A percentile compares a stretch with the other conserved stretches of the same genome.
Conservation (phyloP, 2,888 invertebrate species). For the Athetis lepigone region DNA sequence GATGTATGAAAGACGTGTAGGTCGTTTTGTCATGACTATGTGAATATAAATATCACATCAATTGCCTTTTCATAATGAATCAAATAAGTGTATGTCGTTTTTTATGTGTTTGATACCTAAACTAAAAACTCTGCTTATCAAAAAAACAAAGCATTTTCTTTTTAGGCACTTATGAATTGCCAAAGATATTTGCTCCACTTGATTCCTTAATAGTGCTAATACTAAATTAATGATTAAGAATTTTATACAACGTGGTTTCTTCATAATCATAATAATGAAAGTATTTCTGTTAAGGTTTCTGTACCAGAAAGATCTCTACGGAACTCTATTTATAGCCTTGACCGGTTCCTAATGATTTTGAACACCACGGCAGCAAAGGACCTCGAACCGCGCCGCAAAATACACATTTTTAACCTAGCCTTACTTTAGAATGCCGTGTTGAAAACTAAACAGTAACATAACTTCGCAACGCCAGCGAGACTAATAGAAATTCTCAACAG, state of each 20-base stretch:
- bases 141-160: too few relatives aligned
- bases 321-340: background rate
- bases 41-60: background rate
- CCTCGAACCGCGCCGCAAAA: conserved; percentile 19
- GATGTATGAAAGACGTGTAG: conserved; percentile 5
- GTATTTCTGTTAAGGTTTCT: too few relatives aligned
- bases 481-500: conserved; percentile 58
- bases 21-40: conserved; percentile 24
- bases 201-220: too few relatives aligned
- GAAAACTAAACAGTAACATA: conserved; percentile 45
- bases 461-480: conserved; percentile 26
- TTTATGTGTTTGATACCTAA: too few relatives aligned
- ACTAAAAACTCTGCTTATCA: too few relatives aligned
- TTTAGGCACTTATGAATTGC: too few relatives aligned
- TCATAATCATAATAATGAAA: too few relatives aligned
- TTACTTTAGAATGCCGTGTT: conserved; percentile 17
- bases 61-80: background rate
- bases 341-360: background rate
- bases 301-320: too few relatives aligned
- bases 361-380: background rate
- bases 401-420: conserved; percentile 3
- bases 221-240: too few relatives aligned
- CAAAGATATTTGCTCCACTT: too few relatives aligned
- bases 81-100: too few relatives aligned
- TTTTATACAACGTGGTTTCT: too few relatives aligned